These are phyloP conservation scores for Vulpes vulpes DNA, from an alignment of 2,113 vertebrate genomes.

Conservation along the genomic window DNA sequence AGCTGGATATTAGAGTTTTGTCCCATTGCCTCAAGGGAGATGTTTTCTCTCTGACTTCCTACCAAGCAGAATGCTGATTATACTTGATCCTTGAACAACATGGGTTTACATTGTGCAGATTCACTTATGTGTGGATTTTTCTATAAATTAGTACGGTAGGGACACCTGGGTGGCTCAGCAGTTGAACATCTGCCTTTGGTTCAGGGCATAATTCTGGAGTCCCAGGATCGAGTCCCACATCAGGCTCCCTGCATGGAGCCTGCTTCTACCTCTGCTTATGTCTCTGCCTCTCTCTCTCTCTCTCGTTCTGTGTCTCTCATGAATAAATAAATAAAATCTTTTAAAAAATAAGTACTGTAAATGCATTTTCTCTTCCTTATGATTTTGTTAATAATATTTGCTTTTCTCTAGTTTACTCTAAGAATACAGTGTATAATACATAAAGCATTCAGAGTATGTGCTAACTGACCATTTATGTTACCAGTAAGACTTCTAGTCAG, in stretches of 20 bases:
- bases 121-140: background rate
- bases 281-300: too few relatives aligned
- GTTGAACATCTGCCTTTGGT: too few relatives aligned
- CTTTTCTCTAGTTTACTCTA: background rate
- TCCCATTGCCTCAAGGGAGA: background rate
- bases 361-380: background rate
- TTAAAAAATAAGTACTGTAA: background rate
- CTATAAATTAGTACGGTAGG: too few relatives aligned
- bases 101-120: background rate
- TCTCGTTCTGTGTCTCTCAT: too few relatives aligned
- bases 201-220: too few relatives aligned
- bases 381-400: background rate
- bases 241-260: too few relatives aligned
- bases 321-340: too few relatives aligned
- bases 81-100: background rate
- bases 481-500: background rate
- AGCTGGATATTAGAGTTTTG: background rate
- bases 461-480: background rate
- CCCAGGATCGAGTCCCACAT: too few relatives aligned
- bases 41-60: slow-evolving; percentile 13
- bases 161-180: too few relatives aligned
- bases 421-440: background rate
- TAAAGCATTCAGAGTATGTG: background rate
- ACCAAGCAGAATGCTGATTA: background rate
- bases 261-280: too few relatives aligned